Percentiles rank a stretch among this genome's conserved stretches.
Evolutionary conservation across 2,888 invertebrate genomes (phyloP).

Genomic region (Coremacera marginata): DNA sequence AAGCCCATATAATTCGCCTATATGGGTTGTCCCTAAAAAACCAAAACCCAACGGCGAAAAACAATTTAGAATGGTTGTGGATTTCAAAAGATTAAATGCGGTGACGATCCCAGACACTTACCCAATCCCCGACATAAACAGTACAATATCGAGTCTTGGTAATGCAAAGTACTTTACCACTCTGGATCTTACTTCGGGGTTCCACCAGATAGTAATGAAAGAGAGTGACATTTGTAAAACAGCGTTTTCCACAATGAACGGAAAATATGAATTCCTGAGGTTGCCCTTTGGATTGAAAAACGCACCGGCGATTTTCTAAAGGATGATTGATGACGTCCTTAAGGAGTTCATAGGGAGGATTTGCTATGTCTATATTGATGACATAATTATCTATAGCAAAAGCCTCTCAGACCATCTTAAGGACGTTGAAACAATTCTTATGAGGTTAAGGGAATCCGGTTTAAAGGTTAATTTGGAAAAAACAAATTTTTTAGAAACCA

Average conservation of each 20-base stretch:
- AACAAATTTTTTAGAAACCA: too few species aligned
- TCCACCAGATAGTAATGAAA: conserved; percentile 50
- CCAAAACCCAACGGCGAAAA: too few species aligned
- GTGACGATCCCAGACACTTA: too few species aligned
- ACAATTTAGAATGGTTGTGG: too few species aligned
- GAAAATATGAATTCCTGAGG: conserved; percentile 38
- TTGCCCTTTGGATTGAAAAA: conserved; percentile 43
- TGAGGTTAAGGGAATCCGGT: too few species aligned
- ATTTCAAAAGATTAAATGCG: too few species aligned
- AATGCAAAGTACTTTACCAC: conserved; percentile 48
- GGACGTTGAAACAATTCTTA: too few species aligned
- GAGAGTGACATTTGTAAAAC: conserved; percentile 46
- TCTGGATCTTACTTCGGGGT: conserved; percentile 49
- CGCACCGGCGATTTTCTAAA: conserved; percentile 45
- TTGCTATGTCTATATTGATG: conserved; percentile 43
- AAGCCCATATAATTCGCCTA: too few species aligned
- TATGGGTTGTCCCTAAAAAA: too few species aligned
- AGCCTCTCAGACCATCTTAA: too few species aligned
- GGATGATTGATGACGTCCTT: conserved; percentile 49
- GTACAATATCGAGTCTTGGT: conserved; percentile 40
- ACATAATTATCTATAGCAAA: not conserved
- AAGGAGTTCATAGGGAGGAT: conserved; percentile 40
- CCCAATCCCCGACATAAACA: too few species aligned
- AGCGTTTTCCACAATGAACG: conserved; percentile 47
- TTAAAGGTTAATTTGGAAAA: too few species aligned